phyloP scores from a whole-genome alignment of 2,797 vertebrate genomes.

The Limnodromus scolopaceus region DNA sequence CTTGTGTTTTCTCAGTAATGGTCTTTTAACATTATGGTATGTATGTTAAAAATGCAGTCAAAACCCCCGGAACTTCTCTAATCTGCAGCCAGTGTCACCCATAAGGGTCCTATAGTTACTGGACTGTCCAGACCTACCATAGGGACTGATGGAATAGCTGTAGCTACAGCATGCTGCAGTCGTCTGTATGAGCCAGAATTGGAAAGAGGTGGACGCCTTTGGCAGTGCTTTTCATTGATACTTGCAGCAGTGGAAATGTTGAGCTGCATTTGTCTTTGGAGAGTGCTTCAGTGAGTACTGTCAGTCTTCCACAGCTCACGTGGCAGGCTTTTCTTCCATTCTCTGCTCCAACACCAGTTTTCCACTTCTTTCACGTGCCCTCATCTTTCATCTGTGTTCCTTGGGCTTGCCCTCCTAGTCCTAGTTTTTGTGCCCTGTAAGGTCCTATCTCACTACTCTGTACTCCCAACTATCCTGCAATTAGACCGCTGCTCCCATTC shows the following conservation, averaged over 20 bases:
- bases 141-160: neutral
- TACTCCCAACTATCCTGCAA: neutral
- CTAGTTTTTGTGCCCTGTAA: neutral
- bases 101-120: rapidly evolving
- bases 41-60: rapidly evolving
- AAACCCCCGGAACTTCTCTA: neutral
- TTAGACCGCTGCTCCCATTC: neutral
- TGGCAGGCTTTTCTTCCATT: rapidly evolving
- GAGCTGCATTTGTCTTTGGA: neutral
- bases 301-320: neutral
- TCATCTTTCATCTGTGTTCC: neutral
- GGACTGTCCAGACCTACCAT: rapidly evolving
- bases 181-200: rapidly evolving
- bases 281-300: neutral
- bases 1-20: neutral
- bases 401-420: neutral
- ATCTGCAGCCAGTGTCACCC: neutral
- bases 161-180: neutral
- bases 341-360: neutral
- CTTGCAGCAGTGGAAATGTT: neutral
- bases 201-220: neutral
- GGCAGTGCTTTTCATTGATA: rapidly evolving
- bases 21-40: rapidly evolving
- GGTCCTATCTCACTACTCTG: neutral
- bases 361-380: neutral